Base-by-base conservation (phyloP, 1,140 invertebrate genomes). In the Hyposmocoma kahamanoa region DNA sequence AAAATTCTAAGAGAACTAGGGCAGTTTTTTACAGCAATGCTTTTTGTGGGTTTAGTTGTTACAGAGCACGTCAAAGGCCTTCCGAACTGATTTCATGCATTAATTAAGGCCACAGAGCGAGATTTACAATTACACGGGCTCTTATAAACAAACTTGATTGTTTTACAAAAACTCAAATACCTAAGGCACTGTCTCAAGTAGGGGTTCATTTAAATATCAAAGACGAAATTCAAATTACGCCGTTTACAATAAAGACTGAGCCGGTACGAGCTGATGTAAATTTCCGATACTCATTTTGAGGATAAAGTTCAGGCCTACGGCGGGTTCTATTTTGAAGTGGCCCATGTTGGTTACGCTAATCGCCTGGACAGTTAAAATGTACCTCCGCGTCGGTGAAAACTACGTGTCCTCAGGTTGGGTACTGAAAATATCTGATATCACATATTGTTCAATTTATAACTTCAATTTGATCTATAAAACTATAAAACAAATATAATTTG, bases 81-180 rank as follows among this genome's bases (percentile, higher is more conserved):
- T 56, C 50, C 50, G 62, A 62, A 70, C 67, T 72, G 70, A 80
- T 78, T 78, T 64, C 58, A 71, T 70, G 68, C 67, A 73, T 81
- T 83, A 82, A 85, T 84, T 79, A 82, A 73, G 67, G 72, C 76
- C 72, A 66, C 81, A 78, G 72, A 77, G 62, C 68, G 64, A 74
- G 74, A 83, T 80, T 85, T 72, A 81, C 76, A 81, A 84, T 82
- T 84, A 84, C 77, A 84, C 66, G 53, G 67, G 51, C 63, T 76
- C 59, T 67, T 78, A 76, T 85, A 85, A 83, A 85, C 82, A 85
- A 84, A 80, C 77, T 85, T 82, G 82, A 85, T 85, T 85, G 79
- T 79, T 83, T 85, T 85, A 85, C 82, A 85, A 85, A 85, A 85
- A 85, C 76, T 83, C 79, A 80, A 85, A 83, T 85, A 85, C 82